Evolutionary conservation across 2,113 vertebrate species (phyloP), one percentile per base, ranked within the genome.

Genomic region (Ahaetulla prasina): DNA sequence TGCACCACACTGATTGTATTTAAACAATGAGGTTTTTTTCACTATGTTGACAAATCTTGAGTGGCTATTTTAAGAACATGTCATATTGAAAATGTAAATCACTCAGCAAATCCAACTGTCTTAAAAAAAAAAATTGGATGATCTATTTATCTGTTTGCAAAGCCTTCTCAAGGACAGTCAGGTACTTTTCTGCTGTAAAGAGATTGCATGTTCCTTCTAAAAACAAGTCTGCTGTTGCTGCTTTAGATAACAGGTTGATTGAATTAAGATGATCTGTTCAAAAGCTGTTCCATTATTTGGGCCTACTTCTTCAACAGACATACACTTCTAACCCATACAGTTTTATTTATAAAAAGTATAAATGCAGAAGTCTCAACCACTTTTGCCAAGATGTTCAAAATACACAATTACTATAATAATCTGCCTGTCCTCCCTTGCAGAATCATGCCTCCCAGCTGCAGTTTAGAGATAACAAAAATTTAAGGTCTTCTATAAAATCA

Each of bases 281-380:
- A 85, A 55, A 55, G 18, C 25, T 20, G 3, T 35, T 91, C 63
- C 2, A 11, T 57, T 87, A 52, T 18, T 50, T 52, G 23, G 14
- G 18, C n/a, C 11, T 63, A 43, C 27, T 20, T 92, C 60, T 90
- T 39, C 68, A 90, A 30, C 80, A 55, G 80, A 45, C 57, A 23
- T 30, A 5, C 45, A 45, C 43, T 14, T 54, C 25, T 11, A 68
- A 14, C 9, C 2, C 39, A 2, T 30, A 43, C 52, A 45, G 35
- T 47, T 91, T 85, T 57, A 39, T 43, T 85, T 91, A 27, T 91
- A 91, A 85, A 85, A 91, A 50, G 22, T 53, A 90, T n/a, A 80
- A 12, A 80, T 60, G 43, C 80, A 60, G 57, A 80, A 53, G 35
- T 39, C 85, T 47, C 49, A 49, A 87, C 8, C n/a, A 20, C 35